Evolutionary conservation across 2,113 vertebrate genomes (phyloP), one percentile per base, ranked within the genome.

Genomic region (Protobothrops mucrosquamatus): DNA sequence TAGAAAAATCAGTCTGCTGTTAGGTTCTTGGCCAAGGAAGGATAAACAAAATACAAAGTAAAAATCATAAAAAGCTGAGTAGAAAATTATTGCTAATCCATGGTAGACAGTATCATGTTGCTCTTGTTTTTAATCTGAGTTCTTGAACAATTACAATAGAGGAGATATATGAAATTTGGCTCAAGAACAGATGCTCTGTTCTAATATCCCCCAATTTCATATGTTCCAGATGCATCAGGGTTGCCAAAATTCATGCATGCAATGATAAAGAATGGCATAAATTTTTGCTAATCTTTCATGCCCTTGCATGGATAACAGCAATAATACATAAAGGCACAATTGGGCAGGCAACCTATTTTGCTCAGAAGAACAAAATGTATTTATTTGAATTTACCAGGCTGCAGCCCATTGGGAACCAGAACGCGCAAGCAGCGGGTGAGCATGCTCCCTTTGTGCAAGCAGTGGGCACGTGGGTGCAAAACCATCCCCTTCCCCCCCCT

Each of bases 141-240:
- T 43, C 69, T 39, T 81, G 74, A 81, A 39, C 6, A 39, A 43
- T 7, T 43, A 22, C 34, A 81, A 81, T 43, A 34, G 46, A n/a
- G 74, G 93, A 88, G 46, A 29, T 87, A 56, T 15, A 87, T 57
- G 24, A 24, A 11, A 48, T 55, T 90, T 74, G 2, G 55, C 93
- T 94, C 46, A 91, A 95, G 94, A 95, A 93, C 81, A 23, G 26
- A 89, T 59, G 29, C 55, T 26, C 54, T 86, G n/a, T 9, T 7
- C 26, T 81, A 81, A 43, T 43, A 81, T 22, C 34, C 34, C 6
- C 15, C 34, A 43, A 43, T 18, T 34, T 43, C 74, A 20, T 3
- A 43, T 34, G 9, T 43, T 39, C 34, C 74, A 81, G 34, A 22
- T 81, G 34, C 18, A 43, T 81, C 34, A 43, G 18, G 18, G 7